These are phyloP conservation scores for Erynnis tages DNA, from an alignment of 2,888 invertebrate species.

Conservation along the genomic window DNA sequence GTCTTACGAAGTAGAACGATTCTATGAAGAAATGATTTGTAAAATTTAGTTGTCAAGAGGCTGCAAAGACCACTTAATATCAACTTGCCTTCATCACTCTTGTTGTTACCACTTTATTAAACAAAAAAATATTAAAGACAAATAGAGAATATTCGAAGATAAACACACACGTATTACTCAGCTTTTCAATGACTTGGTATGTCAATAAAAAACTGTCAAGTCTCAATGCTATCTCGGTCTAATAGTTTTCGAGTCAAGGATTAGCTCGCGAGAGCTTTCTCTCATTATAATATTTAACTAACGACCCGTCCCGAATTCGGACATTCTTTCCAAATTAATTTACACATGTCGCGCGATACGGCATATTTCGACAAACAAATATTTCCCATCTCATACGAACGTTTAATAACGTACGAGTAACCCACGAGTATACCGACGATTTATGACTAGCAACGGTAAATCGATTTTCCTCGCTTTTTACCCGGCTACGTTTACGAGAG, in stretches of 20 bases:
- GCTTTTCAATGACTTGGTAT: not conserved
- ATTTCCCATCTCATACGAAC: slow-evolving; percentile 1
- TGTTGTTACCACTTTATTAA: no score
- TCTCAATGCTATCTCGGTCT: slow-evolving; percentile 22
- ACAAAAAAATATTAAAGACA: no score
- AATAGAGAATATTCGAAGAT: no score
- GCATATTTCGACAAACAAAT: not conserved
- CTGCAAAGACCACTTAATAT: no score
- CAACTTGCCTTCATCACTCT: no score
- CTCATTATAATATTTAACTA: slow-evolving; percentile 38
- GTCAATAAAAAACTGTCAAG: slow-evolving; percentile 16
- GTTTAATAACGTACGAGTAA: slow-evolving; percentile 8
- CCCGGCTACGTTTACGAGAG: slow-evolving; percentile 7
- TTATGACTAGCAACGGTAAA: slow-evolving; percentile 23
- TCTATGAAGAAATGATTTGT: no score
- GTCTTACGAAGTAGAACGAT: no score
- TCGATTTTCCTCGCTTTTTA: slow-evolving; percentile 23
- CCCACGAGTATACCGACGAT: slow-evolving; percentile 2
- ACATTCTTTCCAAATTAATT: slow-evolving; percentile 24
- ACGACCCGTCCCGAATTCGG: slow-evolving; percentile 16
- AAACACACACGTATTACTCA: no score
- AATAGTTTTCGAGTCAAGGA: slow-evolving; percentile 34
- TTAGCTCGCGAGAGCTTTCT: slow-evolving; percentile 35
- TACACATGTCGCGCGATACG: slow-evolving; percentile 2
- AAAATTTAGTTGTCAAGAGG: no score